A percentile compares a stretch with the other conserved stretches of the same genome.
These are phyloP conservation scores for Actinernus sp. DNA, from an alignment of 92 coral and sea anemone genomes.

Conservation along the genomic window DNA sequence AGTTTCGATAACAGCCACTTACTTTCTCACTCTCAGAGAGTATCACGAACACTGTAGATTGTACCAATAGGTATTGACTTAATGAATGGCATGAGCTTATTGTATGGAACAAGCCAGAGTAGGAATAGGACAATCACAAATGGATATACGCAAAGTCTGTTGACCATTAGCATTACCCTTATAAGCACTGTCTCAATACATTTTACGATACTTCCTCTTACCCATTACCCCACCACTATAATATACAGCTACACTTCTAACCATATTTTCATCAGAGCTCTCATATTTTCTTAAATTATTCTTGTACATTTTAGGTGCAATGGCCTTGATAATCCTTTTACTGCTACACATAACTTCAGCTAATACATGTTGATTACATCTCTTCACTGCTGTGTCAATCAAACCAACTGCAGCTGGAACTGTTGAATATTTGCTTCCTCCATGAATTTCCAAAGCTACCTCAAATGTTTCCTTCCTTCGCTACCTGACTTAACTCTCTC, in stretches of 20 bases:
- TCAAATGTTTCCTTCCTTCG: constrained; percentile 56
- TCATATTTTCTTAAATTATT: constrained; percentile 22
- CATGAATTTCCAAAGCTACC: constrained; percentile 63
- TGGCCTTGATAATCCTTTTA: constrained; percentile 3
- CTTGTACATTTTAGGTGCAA: constrained; percentile 30
- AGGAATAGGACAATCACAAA: constrained; percentile 6
- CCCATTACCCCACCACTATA: constrained; percentile 67
- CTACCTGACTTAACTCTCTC: constrained; percentile 54
- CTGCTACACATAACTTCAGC: constrained; percentile 9
- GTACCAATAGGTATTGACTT: constrained; percentile 4
- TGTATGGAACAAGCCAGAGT: constrained; percentile 2
- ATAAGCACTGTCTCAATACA: constrained; percentile 30
- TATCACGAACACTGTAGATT: not conserved
- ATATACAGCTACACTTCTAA: constrained; percentile 56
- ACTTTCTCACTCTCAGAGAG: not conserved
- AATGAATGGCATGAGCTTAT: not conserved
- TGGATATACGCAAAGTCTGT: constrained; percentile 24
- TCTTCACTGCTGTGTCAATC: constrained; percentile 38
- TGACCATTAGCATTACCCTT: constrained; percentile 17
- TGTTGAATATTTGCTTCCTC: constrained; percentile 41
- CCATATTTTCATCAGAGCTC: constrained; percentile 52
- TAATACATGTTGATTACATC: constrained; percentile 16
- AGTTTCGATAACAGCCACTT: constrained; percentile 1
- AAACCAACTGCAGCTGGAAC: constrained; percentile 60
- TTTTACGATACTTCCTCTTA: constrained; percentile 55